Percentiles rank a stretch among this genome's conserved stretches.
Evolutionary conservation across 2,113 vertebrate species (phyloP).

Genomic region (Thryonomys swinderianus): DNA sequence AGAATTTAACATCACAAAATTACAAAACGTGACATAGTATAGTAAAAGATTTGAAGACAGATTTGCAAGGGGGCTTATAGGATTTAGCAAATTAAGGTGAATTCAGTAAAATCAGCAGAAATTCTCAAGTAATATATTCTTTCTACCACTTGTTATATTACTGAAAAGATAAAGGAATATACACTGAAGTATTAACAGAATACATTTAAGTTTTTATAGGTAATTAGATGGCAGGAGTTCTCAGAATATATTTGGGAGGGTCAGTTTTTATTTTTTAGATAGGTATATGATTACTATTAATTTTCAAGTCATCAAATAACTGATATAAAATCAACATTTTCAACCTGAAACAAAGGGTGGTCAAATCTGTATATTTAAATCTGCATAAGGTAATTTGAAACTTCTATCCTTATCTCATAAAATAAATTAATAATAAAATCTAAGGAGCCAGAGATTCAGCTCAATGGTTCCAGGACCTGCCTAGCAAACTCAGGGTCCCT

Average conservation of each 20-base stretch:
- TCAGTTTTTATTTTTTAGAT: not conserved
- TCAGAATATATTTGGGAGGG: not conserved
- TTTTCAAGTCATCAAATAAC: not conserved
- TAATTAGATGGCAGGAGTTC: not conserved
- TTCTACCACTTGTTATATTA: not conserved
- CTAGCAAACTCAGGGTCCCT: no score
- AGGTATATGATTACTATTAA: not conserved
- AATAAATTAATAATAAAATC: slow-evolving; percentile 73
- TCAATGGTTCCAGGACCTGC: no score
- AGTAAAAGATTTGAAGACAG: slow-evolving; percentile 7
- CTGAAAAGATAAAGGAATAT: not conserved
- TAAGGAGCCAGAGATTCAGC: no score
- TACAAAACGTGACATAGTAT: not conserved
- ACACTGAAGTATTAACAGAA: slow-evolving; percentile 34
- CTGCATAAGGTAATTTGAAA: not conserved
- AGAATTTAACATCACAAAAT: not conserved
- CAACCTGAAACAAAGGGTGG: not conserved
- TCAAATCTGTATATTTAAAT: slow-evolving; percentile 19
- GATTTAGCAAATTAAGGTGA: not conserved
- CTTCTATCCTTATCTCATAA: not conserved
- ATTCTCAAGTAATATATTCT: not conserved
- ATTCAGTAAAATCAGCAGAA: slow-evolving; percentile 22
- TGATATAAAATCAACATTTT: not conserved
- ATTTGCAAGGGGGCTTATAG: not conserved
- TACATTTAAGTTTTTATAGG: not conserved